Conservation (phyloP, 2,113 vertebrate genomes). For the Poeciliopsis occidentalis region DNA sequence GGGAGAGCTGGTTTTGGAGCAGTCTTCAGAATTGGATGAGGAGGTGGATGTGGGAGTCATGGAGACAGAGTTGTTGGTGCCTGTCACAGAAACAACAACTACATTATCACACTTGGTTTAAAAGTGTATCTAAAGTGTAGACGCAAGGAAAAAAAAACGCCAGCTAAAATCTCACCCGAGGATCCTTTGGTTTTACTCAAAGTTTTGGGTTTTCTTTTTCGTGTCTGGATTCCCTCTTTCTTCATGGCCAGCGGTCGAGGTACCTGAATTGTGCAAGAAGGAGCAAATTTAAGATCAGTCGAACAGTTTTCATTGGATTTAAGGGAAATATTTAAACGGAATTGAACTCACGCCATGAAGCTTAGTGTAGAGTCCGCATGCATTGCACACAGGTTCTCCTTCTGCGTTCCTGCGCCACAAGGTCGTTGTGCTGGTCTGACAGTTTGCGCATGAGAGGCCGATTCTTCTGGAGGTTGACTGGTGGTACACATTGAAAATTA, state of each 20-base stretch:
- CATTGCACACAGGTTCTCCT: constrained; percentile 97
- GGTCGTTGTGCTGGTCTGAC: constrained; percentile 96
- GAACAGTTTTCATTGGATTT: background rate
- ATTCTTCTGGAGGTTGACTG: constrained; percentile 94
- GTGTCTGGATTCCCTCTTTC: constrained; percentile 99
- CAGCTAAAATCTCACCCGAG: constrained; percentile 82
- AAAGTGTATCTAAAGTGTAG: background rate
- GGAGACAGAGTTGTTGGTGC: constrained; percentile 89
- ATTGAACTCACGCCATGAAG: constrained; percentile 88
- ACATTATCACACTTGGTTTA: background rate
- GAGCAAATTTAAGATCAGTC: background rate
- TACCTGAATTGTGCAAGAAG: constrained; percentile 80
- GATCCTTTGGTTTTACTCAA: constrained; percentile 93
- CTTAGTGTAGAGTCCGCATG: constrained; percentile 98
- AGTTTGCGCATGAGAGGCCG: constrained; percentile 96
- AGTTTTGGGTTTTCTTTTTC: constrained; percentile 99
- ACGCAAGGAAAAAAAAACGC: background rate
- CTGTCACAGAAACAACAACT: constrained; percentile 62
- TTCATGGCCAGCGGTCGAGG: constrained; percentile 98
- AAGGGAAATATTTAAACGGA: background rate
- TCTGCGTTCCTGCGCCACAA: constrained; percentile 98
- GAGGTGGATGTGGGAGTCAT: constrained; percentile 98
- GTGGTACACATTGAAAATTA: constrained; percentile 13
- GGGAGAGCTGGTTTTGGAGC: constrained; percentile 92
- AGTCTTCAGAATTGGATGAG: constrained; percentile 95